phyloP scores from a whole-genome alignment of 2,888 invertebrate genomes.

The Linnaemya tessellans region DNA sequence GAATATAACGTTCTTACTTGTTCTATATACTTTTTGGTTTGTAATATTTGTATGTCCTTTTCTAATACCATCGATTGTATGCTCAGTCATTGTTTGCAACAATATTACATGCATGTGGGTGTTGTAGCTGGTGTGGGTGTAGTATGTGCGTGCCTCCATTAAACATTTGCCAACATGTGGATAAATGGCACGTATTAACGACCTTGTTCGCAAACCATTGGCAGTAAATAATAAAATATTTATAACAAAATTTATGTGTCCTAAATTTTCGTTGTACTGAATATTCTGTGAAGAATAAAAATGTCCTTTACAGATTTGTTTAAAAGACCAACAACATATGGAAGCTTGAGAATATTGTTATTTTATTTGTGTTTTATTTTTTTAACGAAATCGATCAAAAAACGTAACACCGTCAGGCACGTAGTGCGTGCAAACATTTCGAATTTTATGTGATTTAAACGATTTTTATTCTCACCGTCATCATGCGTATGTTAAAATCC shows the following conservation, averaged over 20 bases:
- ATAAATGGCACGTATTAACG: constrained; percentile 46
- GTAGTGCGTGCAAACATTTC: constrained; percentile 45
- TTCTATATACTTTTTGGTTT: too few relatives aligned
- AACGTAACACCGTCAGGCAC: constrained; percentile 32
- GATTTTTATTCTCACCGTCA: background rate
- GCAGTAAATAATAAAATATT: constrained; percentile 44
- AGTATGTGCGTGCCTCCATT: background rate
- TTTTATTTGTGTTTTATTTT: too few relatives aligned
- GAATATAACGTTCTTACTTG: too few relatives aligned
- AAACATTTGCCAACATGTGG: constrained; percentile 45
- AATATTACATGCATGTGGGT: background rate
- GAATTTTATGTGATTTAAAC: constrained; percentile 54
- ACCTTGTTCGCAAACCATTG: constrained; percentile 54
- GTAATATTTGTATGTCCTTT: background rate
- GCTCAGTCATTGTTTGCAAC: background rate
- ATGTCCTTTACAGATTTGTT: constrained; percentile 18
- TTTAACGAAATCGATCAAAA: constrained; percentile 4
- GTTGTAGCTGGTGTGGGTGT: background rate
- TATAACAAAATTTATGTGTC: constrained; percentile 3
- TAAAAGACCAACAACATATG: background rate
- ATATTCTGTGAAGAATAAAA: constrained; percentile 53
- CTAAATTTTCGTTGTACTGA: constrained; percentile 33
- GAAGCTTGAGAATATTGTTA: background rate
- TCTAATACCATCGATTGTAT: constrained; percentile 16
- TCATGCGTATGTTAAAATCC: background rate